These are phyloP conservation scores for Oryzias melastigma DNA, from an alignment of 2,113 vertebrate genomes.

Conservation along the genomic window DNA sequence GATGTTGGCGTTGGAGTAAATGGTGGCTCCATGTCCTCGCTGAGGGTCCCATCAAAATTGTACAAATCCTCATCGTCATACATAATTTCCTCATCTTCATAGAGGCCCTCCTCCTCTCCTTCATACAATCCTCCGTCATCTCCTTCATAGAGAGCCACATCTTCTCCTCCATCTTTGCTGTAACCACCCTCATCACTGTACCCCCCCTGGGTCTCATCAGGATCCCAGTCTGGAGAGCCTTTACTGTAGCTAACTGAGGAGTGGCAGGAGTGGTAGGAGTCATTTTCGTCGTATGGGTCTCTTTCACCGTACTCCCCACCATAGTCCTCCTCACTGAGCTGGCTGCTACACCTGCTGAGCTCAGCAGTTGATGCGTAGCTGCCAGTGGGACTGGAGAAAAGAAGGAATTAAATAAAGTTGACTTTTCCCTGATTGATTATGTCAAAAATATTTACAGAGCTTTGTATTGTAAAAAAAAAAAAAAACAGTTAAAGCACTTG, in stretches of 20 bases:
- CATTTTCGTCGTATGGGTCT: slow-evolving; percentile 88
- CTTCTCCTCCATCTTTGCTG: slow-evolving; percentile 87
- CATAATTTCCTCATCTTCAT: slow-evolving; percentile 77
- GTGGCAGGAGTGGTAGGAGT: slow-evolving; percentile 98
- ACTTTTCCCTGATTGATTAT: background rate
- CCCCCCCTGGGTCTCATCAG: slow-evolving; percentile 82
- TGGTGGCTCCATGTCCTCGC: slow-evolving; percentile 74
- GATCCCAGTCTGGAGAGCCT: slow-evolving; percentile 91
- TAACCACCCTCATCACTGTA: slow-evolving; percentile 87
- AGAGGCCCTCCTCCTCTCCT: slow-evolving; percentile 68
- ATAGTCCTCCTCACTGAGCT: slow-evolving; percentile 91
- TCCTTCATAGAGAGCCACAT: slow-evolving; percentile 78
- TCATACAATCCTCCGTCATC: slow-evolving; percentile 74
- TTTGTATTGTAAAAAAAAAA: background rate
- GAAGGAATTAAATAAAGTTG: background rate
- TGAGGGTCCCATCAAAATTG: slow-evolving; percentile 71
- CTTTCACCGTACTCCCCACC: slow-evolving; percentile 84
- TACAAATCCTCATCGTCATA: slow-evolving; percentile 78
- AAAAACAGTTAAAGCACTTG: background rate
- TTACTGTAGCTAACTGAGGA: slow-evolving; percentile 94
- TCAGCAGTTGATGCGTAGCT: slow-evolving; percentile 93
- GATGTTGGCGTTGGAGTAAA: slow-evolving; percentile 76
- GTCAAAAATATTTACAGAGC: slow-evolving; percentile 22
- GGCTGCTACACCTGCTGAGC: slow-evolving; percentile 93
- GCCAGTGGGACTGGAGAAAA: slow-evolving; percentile 84